Percentiles rank a stretch among this genome's conserved stretches.
Conservation (phyloP, 2,797 vertebrate species). For the Acropternis orthonyx region DNA sequence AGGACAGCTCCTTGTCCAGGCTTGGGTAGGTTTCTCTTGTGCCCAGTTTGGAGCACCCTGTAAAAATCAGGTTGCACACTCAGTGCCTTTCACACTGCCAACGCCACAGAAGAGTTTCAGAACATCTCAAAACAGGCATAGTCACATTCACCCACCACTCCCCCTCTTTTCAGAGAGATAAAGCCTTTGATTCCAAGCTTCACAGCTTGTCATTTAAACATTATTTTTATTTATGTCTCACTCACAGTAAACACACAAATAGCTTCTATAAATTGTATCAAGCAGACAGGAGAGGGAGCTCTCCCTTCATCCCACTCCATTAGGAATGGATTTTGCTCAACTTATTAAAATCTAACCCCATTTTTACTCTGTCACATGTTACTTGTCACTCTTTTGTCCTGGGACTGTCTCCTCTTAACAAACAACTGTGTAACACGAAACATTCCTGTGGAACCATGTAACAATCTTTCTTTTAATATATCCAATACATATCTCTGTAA, state of each 20-base stretch:
- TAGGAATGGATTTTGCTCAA: slow-evolving; percentile 4
- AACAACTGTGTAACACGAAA: background rate
- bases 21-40: background rate
- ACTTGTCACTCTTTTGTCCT: background rate
- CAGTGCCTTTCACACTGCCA: background rate
- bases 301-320: slow-evolving; percentile 51
- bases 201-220: background rate
- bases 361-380: background rate
- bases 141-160: background rate
- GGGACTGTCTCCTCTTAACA: background rate
- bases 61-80: background rate
- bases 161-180: background rate
- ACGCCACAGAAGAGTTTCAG: background rate
- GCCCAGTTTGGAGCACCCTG: background rate
- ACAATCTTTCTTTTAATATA: background rate
- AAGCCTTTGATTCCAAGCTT: background rate
- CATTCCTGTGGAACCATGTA: background rate
- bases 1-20: background rate
- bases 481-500: background rate
- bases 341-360: background rate
- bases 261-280: slow-evolving; percentile 45
- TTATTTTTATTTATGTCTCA: slow-evolving; percentile 27
- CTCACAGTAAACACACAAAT: slow-evolving; percentile 2
- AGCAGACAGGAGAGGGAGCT: slow-evolving; percentile 80
- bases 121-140: background rate